Conservation (phyloP, 2,888 invertebrate genomes). For the Teinopalpus imperialis region DNA sequence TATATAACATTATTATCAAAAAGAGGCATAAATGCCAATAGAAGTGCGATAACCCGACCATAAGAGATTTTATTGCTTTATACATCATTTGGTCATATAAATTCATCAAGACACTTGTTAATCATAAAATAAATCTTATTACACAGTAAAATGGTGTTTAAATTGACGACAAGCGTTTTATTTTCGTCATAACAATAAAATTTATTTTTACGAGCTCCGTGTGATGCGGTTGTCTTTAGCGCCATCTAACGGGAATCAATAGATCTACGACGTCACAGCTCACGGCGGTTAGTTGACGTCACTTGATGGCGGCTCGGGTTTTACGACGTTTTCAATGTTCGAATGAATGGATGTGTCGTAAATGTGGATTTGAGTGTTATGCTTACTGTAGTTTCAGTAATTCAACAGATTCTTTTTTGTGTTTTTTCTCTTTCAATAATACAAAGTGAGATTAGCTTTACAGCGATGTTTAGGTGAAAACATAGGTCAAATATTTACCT, state of each 20-base stretch:
- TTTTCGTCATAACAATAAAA: constrained; percentile 82
- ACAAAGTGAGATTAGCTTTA: constrained; percentile 29
- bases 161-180: constrained; percentile 82
- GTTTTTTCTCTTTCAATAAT: constrained; percentile 8
- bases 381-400: constrained; percentile 21
- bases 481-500: too few relatives aligned
- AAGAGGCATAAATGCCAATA: constrained; percentile 69
- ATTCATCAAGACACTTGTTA: constrained; percentile 82
- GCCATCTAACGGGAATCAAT: constrained; percentile 60
- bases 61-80: constrained; percentile 78
- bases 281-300: constrained; percentile 50
- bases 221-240: constrained; percentile 52
- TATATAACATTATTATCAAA: constrained; percentile 48
- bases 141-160: constrained; percentile 80
- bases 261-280: constrained; percentile 50
- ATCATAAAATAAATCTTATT: constrained; percentile 82
- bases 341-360: constrained; percentile 65
- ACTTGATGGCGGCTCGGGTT: constrained; percentile 51
- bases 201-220: constrained; percentile 75
- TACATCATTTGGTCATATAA: constrained; percentile 78
- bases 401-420: constrained; percentile 19
- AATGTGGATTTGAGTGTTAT: constrained; percentile 49
- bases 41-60: constrained; percentile 69
- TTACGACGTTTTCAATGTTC: constrained; percentile 60
- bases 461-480: too few relatives aligned